These are phyloP conservation scores for Diceros bicornis DNA, from an alignment of 2,797 vertebrate species.

Conservation along the genomic window DNA sequence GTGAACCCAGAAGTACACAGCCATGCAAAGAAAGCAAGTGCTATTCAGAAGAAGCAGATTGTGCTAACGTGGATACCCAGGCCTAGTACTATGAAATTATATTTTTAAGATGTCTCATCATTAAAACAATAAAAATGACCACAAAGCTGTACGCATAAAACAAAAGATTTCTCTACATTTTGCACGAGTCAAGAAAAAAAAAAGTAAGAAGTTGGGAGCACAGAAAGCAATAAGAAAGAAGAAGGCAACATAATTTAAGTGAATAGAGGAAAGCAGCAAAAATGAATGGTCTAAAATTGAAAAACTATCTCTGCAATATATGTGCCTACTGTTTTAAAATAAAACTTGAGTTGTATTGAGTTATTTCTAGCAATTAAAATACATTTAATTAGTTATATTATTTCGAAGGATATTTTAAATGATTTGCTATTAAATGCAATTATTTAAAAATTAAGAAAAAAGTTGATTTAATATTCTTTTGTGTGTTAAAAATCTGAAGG, in stretches of 20 bases:
- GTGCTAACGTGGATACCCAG: background rate
- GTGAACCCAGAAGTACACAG: background rate
- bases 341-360: constrained; percentile 20
- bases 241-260: background rate
- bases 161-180: background rate
- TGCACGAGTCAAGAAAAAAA: background rate
- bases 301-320: background rate
- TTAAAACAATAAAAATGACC: background rate
- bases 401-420: background rate
- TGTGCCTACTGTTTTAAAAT: constrained; percentile 50
- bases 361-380: constrained; percentile 36
- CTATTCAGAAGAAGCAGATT: background rate
- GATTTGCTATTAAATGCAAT: background rate
- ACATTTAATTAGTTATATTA: constrained; percentile 43
- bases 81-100: background rate
- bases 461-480: constrained; percentile 56
- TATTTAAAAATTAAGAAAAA: constrained; percentile 55
- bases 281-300: background rate
- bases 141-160: background rate
- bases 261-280: background rate
- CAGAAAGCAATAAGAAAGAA: background rate
- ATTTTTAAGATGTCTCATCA: constrained; percentile 30
- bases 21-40: background rate
- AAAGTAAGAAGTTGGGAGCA: background rate
- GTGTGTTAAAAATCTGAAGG: constrained; percentile 68